A percentile compares a stretch with the other conserved stretches of the same genome.
Evolutionary conservation across 2,888 invertebrate genomes (phyloP).

Genomic region (Plagodis pulveraria): DNA sequence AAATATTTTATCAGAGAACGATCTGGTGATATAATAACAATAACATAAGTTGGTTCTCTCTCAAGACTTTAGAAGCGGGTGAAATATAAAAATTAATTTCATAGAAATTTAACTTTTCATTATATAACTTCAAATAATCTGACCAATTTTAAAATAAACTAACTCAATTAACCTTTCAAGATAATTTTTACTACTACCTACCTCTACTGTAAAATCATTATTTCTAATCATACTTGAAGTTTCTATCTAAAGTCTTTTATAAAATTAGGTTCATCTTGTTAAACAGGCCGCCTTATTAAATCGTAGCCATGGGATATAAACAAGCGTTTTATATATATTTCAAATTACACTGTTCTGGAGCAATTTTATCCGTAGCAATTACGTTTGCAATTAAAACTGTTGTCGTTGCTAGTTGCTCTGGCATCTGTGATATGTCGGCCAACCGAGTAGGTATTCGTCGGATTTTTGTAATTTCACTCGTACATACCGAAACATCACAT

Average conservation of each 20-base stretch:
- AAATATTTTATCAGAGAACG: too few species aligned
- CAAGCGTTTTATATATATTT: conserved; percentile 46
- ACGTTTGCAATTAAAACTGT: conserved; percentile 66
- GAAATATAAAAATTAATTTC: too few species aligned
- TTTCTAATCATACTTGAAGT: conserved; percentile 36
- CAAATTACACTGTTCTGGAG: conserved; percentile 49
- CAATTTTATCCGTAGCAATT: conserved; percentile 61
- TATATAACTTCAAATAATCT: too few species aligned
- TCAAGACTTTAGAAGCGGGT: too few species aligned
- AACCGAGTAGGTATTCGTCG: conserved; percentile 51
- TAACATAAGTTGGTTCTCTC: too few species aligned
- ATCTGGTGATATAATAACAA: too few species aligned
- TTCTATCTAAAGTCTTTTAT: conserved; percentile 36
- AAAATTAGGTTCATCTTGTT: conserved; percentile 38
- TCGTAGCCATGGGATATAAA: conserved; percentile 49
- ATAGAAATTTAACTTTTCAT: too few species aligned
- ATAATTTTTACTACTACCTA: conserved; percentile 16
- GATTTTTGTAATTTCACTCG: conserved; percentile 18
- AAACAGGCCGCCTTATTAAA: conserved; percentile 43
- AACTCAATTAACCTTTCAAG: conserved; percentile 9
- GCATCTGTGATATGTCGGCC: conserved; percentile 51
- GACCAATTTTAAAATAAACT: neutral
- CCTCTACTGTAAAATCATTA: conserved; percentile 31
- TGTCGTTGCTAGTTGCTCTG: conserved; percentile 44
- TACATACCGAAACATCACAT: too few species aligned